Evolutionary conservation across 2,888 invertebrate species (phyloP).

Genomic region (Amblyjoppa fuscipennis): DNA sequence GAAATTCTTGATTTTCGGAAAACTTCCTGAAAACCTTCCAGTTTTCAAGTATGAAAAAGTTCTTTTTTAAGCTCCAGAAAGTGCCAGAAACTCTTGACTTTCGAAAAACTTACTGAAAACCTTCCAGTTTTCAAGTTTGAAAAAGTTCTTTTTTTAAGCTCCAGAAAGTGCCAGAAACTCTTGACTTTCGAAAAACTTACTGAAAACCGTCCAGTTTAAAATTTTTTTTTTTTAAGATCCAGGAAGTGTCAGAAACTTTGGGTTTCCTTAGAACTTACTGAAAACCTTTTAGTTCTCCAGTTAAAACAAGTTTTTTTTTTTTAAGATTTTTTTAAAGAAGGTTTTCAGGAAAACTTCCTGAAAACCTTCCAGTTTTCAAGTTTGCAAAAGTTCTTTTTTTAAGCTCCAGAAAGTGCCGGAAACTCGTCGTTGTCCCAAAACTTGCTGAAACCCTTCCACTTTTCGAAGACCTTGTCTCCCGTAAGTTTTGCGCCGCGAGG

Average conservation of each 20-base stretch:
- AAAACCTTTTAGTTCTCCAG: too few species aligned
- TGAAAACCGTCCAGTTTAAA: not conserved
- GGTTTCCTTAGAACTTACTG: too few species aligned
- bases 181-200: slow-evolving; percentile 24
- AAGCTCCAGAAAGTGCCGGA: not conserved
- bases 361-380: not conserved
- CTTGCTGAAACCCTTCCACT: not conserved
- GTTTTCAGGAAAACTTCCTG: too few species aligned
- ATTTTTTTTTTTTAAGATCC: too few species aligned
- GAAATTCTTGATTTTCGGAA: too few species aligned
- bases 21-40: not conserved
- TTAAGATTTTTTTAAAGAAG: too few species aligned
- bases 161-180: not conserved
- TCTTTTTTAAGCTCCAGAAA: too few species aligned
- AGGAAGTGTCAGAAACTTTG: too few species aligned
- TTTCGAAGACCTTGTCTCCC: not conserved
- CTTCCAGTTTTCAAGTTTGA: not conserved
- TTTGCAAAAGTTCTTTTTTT: too few species aligned
- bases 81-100: slow-evolving; percentile 20
- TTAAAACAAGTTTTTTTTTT: too few species aligned
- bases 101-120: slow-evolving; percentile 3
- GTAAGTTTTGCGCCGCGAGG: not conserved
- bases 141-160: too few species aligned
- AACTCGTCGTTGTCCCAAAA: slow-evolving; percentile 31
- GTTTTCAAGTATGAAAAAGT: not conserved